Evolutionary conservation across 2,797 vertebrate genomes (phyloP), one percentile per base, ranked within the genome.

Genomic region (Psittacula derbiana): DNA sequence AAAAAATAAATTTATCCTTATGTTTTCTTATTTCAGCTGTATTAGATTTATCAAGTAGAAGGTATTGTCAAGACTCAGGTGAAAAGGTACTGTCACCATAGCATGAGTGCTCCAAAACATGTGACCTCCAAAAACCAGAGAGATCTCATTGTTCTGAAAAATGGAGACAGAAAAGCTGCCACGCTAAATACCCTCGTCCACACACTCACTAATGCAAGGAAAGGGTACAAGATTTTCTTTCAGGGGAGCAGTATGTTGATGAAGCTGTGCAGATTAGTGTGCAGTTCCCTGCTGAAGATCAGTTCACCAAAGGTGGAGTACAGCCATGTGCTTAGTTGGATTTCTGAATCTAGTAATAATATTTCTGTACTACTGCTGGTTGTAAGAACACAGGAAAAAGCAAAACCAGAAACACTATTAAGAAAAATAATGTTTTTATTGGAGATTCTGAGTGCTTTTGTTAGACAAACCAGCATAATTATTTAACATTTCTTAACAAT

Each of bases 91-190:
- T 74, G 15, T 75, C 33, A 6, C 53, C 23, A 4, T 27, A 50
- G 21, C 27, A 24, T 12, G 16, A 70, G 28, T 31, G 74, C 49
- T 25, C 52, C 30, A 53, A 53, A 53, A 31, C 36, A 65, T 3
- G 4, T 9, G 6, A 74, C 28, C 31, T 79, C 74, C 53, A 46
- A 84, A 80, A 25, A 33, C 8, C 30, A 62, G 36, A 72, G 36
- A 1, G 1, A 69, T n/a, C 0, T 0, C 49, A 86, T 27, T 2
- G 0, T 62, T 88, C 70, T 81, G 7, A 86, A 69, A 44, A 41
- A 31, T 20, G 7, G 46, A 66, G 60, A 36, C 17, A 58, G 50
- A 60, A 83, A 83, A 90, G 16, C 19, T 82, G 31, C 60, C 52
- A 9, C 2, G 1, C 61, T 70, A 31, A 61, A 71, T 52, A 30